Evolutionary conservation across 2,888 invertebrate genomes (phyloP).

Genomic region (Spilarctia lutea): DNA sequence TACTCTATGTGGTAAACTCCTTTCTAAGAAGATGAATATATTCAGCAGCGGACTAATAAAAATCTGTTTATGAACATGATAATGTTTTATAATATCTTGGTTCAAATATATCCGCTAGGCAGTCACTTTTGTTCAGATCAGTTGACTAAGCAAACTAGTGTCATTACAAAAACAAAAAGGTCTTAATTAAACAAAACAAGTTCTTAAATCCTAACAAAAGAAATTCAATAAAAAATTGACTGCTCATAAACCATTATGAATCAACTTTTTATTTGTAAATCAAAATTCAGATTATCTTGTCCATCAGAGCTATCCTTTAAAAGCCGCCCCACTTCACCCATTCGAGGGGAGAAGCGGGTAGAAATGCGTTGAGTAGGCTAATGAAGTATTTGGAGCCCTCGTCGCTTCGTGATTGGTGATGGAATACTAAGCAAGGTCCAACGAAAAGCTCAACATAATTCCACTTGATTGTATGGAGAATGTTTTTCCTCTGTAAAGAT

Average conservation of each 20-base stretch:
- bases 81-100: too few species aligned
- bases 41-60: too few species aligned
- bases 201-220: background rate
- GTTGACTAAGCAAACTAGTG: background rate
- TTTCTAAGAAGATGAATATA: too few species aligned
- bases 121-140: background rate
- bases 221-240: constrained; percentile 1
- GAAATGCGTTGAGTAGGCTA: constrained; percentile 64
- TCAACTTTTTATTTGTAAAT: constrained; percentile 44
- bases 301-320: constrained; percentile 50
- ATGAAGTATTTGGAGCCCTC: constrained; percentile 66
- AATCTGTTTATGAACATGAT: too few species aligned
- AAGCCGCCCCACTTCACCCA: constrained; percentile 18
- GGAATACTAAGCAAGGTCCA: constrained; percentile 65
- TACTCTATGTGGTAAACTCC: too few species aligned
- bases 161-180: background rate
- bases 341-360: constrained; percentile 28
- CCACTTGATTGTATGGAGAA: constrained; percentile 38
- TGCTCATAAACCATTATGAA: constrained; percentile 2
- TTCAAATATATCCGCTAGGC: too few species aligned
- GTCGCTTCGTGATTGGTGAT: constrained; percentile 64
- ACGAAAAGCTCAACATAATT: constrained; percentile 54
- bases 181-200: background rate
- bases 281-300: constrained; percentile 51
- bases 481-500: constrained; percentile 36